Conservation (phyloP, 2,797 vertebrate species). For the Loris lydekkerianus region DNA sequence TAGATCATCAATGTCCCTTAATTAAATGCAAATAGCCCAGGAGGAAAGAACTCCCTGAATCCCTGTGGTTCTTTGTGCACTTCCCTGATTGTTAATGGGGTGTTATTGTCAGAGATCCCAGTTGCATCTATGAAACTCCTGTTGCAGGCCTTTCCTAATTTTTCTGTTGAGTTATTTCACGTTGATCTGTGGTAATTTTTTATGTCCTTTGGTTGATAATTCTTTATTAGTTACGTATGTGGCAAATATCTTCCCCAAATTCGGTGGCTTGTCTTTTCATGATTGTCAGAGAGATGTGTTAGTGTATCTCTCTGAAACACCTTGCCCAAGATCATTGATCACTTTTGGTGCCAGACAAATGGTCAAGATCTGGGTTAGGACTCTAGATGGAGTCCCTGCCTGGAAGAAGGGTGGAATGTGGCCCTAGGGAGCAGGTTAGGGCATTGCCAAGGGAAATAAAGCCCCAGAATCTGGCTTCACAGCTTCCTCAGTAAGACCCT, state of each 20-base stretch:
- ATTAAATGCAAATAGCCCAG: background rate
- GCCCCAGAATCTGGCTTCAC: background rate
- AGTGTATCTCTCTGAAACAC: background rate
- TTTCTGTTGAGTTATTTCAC: background rate
- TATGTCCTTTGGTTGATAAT: background rate
- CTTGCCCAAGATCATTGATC: background rate
- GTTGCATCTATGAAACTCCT: background rate
- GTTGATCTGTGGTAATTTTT: background rate
- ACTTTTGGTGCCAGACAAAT: background rate
- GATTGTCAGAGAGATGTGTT: background rate
- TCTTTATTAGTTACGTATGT: background rate
- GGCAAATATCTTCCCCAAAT: background rate
- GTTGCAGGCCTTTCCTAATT: background rate
- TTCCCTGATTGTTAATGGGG: background rate
- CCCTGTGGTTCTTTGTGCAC: background rate
- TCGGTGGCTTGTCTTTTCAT: background rate
- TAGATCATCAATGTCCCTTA: background rate
- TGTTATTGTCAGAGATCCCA: background rate
- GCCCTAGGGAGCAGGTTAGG: background rate
- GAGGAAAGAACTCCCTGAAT: background rate
- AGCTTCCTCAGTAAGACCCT: background rate
- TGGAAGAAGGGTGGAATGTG: background rate
- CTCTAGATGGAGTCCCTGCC: background rate
- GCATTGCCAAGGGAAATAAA: background rate
- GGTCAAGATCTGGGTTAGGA: background rate